Evolutionary conservation across 2,797 vertebrate genomes (phyloP), one percentile per base, ranked within the genome.

Genomic region (Argya squamiceps): DNA sequence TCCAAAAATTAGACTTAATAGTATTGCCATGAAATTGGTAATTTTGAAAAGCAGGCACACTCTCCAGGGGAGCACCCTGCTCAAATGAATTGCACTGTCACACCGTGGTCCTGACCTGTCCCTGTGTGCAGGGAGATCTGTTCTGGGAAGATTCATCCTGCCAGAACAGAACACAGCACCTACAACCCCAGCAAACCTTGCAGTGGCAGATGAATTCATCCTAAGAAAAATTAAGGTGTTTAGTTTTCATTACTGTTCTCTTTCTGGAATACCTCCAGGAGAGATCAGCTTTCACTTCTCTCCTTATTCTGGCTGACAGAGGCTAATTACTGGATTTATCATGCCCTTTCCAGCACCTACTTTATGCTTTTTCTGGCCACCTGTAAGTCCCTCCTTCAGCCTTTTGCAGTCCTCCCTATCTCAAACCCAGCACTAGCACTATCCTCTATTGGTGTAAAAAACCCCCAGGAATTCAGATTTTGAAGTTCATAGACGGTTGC

Each of bases 321-420:
- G 89, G 76, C 70, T 88, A 95, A 90, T 92, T 93, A 92, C 77
- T 82, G 92, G 90, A 95, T 96, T 96, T 96, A 93, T 92, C 83
- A 52, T 10, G 59, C 55, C 85, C 83, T 95, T 95, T 96, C 92
- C 90, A 86, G 87, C 88, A 87, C 88, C 63, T 69, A 58, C 65
- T 93, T 86, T 34, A 84, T 1, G 0, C 65, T 70, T 82, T 32
- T 60, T 64, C 89, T 93, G 83, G 79, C 49, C 67, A 82, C 70
- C 47, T 76, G 4, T 18, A 46, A 76, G 50, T 53, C 36, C 36
- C 46, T 85, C 76, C 37, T 68, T 67, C 62, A 89, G 63, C 41
- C 52, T 73, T 89, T 9, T 69, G 50, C 69, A 95, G 9, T 2
- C 17, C n/a, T 21, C 34, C 30, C 22, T 32, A 16, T 74, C 73